Evolutionary conservation across 2,888 invertebrate species (phyloP), one percentile per base, ranked within the genome.

Genomic region (Stenurella melanura): DNA sequence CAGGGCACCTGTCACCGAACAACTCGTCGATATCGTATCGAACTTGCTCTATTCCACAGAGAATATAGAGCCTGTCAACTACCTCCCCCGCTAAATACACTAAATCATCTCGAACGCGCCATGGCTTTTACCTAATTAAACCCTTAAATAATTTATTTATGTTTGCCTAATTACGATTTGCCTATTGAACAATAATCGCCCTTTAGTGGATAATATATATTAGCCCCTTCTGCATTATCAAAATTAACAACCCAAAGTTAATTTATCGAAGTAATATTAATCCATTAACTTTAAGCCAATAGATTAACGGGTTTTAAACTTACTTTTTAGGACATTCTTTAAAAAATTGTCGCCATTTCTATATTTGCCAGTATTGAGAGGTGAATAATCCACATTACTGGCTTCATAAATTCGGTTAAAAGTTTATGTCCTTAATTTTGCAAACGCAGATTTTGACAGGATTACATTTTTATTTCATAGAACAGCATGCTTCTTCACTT

Each of bases 81-180:
- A 56, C 67, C 71, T 57, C 67, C 74, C 78, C 72, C 69, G 70
- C 60, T 66, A 70, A 74, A 70, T n/a, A n/a, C 74, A 69, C 73
- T 82, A 81, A 82, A 82, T 82, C 82, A 81, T 78, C 74, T 34
- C 58, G 17, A n/a, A 21, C 19, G 11, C 74, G 68, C 72, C 77
- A 71, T 76, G 66, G 81, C 82, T 83, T 82, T 83, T 82, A 83
- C 78, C 81, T 83, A 82, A 83, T 82, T 83, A 82, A 82, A 80
- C 66, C 78, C 78, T 76, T 81, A 78, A 79, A 79, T 81, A 81
- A 82, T 81, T 82, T 81, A 82, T 81, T 78, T 79, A 80, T 79
- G 30, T 18, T 42, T 34, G n/a, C 69, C 72, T 54, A 63, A 76
- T 68, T 68, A 66, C 63, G 69, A 70, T 58, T 58, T 30, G 69